These are phyloP conservation scores for Sipunculus nudus DNA, from an alignment of 2,888 invertebrate species.

Conservation along the genomic window DNA sequence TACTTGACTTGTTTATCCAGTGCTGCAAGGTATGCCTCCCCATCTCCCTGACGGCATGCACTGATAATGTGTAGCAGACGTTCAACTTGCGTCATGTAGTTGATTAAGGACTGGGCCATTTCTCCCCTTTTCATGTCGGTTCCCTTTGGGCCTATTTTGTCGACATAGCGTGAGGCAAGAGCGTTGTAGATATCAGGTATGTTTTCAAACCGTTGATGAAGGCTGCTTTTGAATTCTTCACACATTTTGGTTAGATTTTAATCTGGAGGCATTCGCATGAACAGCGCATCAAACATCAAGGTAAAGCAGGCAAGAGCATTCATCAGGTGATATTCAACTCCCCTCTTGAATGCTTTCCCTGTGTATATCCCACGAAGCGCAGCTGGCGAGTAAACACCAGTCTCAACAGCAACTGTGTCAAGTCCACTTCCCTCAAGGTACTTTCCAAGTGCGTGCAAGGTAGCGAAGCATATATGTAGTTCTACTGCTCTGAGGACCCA, in stretches of 20 bases:
- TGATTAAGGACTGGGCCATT: slow-evolving; percentile 11
- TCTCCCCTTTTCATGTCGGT: not conserved
- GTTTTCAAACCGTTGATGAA: not conserved
- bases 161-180: not conserved
- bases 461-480: slow-evolving; percentile 24
- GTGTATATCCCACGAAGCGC: slow-evolving; percentile 22
- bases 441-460: slow-evolving; percentile 28
- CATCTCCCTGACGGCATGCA: slow-evolving; percentile 19
- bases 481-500: slow-evolving; percentile 8
- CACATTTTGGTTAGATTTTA: not conserved
- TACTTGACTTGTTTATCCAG: slow-evolving; percentile 21
- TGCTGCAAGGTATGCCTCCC: slow-evolving; percentile 15
- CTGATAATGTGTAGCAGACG: slow-evolving; percentile 18
- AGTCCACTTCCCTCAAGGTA: slow-evolving; percentile 20
- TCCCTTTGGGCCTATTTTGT: not conserved
- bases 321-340: slow-evolving; percentile 19
- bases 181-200: not conserved
- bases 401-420: slow-evolving; percentile 25
- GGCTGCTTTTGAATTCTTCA: not conserved
- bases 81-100: slow-evolving; percentile 8
- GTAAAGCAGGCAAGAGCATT: slow-evolving; percentile 1
- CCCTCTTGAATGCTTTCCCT: slow-evolving; percentile 28
- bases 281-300: not conserved
- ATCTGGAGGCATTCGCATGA: not conserved
- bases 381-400: slow-evolving; percentile 20